Evolutionary conservation across 2,113 vertebrate genomes (phyloP), one percentile per base, ranked within the genome.

Genomic region (Motacilla tschutschensis): DNA sequence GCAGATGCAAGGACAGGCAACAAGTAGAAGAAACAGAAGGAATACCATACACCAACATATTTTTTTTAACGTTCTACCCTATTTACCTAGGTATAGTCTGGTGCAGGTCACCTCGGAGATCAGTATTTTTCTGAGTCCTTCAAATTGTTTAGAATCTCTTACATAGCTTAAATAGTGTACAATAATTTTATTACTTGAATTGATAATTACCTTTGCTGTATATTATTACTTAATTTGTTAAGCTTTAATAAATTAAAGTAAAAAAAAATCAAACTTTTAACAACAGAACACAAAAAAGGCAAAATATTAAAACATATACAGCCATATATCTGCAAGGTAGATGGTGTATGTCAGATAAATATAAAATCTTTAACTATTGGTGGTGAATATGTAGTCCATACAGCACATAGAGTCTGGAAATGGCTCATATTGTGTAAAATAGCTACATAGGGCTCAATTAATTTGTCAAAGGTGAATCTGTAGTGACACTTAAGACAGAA

Each of bases 1-100:
- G 5, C 7, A 60, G 15, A 41, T 55, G 6, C 18, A 9, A 73
- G 15, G 77, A 73, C 6, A 76, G 26, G 24, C 19, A 76, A 70
- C 2, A 64, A 41, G 8, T 5, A 46, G 19, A 63, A 17, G n/a
- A 83, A 77, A 64, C 6, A 67, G n/a, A 58, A 79, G 25, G 10
- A 54, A 59, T 31, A 33, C 1, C 9, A 40, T 24, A 33, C 2
- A 44, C 2, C 0, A 0, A 21, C 17, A 33, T 0, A 0, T 24
- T 47, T 38, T 50, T 53, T 62, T 22, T 8, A 40, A 14, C 60
- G n/a, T 47, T 21, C 17, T 25, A 15, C 3, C 20, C 29, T 11
- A 19, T 54, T 72, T 63, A 4, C 17, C 57, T 50, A 50, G 18
- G 1, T 50, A 55, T 64, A 38, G 5, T 53, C 20, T 38, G 26